Percentiles rank a stretch among this genome's conserved stretches.
phyloP scores from a whole-genome alignment of 2,888 invertebrate genomes.

The Apomyelois bistriatella region DNA sequence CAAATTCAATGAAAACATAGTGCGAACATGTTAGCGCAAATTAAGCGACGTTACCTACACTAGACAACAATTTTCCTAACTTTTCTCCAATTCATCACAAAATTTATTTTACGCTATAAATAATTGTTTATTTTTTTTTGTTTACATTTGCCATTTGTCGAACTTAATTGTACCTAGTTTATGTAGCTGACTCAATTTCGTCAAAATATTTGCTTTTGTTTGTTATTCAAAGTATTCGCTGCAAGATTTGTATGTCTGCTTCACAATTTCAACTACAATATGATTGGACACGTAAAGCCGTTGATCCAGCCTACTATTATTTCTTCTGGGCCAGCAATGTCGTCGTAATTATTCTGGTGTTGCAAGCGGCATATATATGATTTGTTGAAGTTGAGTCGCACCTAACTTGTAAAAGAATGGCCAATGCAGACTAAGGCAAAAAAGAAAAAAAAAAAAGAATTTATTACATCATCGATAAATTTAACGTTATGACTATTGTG shows the following conservation, averaged over 20 bases:
- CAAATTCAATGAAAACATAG: neutral
- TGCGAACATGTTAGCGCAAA: conserved; percentile 8
- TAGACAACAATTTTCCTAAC: neutral
- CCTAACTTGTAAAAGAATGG: no score
- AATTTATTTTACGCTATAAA: neutral
- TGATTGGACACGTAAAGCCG: no score
- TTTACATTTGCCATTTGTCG: neutral
- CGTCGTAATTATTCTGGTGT: no score
- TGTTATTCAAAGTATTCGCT: neutral
- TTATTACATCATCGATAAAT: no score
- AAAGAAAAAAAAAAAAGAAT: no score
- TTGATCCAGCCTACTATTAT: no score
- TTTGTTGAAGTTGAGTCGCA: no score
- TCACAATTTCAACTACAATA: neutral
- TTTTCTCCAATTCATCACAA: conserved; percentile 2
- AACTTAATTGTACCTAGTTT: no score
- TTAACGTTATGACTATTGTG: no score
- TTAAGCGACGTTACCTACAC: neutral
- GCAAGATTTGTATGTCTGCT: neutral
- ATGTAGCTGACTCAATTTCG: neutral
- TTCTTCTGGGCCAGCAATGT: no score
- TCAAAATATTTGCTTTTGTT: neutral
- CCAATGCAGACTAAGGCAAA: no score
- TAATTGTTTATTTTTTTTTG: neutral
- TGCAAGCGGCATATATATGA: no score